Conservation (phyloP, 1,140 invertebrate genomes). For the Mycetomoellerius zeteki region DNA sequence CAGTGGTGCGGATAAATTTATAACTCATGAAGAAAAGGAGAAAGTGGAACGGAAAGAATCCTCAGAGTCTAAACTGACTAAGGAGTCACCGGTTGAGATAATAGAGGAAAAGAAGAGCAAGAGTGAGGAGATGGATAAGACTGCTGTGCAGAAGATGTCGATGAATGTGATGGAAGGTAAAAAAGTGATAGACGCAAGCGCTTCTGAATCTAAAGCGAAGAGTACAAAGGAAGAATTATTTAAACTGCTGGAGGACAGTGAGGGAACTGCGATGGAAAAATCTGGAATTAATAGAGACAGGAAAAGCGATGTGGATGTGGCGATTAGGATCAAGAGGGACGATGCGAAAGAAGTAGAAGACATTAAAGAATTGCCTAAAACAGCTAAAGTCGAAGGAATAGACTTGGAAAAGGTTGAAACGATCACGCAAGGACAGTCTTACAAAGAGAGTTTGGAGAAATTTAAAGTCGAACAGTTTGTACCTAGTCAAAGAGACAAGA, state of each 20-base stretch:
- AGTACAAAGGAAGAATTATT: conserved; percentile 73
- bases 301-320: conserved; percentile 77
- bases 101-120: conserved; percentile 77
- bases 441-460: conserved; percentile 70
- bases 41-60: conserved; percentile 78
- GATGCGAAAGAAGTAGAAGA: conserved; percentile 61
- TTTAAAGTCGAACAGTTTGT: conserved; percentile 48
- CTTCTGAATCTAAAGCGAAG: conserved; percentile 69
- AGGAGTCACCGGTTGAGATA: conserved; percentile 78
- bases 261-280: conserved; percentile 75
- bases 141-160: conserved; percentile 73
- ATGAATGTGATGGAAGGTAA: conserved; percentile 78
- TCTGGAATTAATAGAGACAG: conserved; percentile 72
- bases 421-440: conserved; percentile 73
- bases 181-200: conserved; percentile 79
- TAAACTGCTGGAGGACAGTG: conserved; percentile 76
- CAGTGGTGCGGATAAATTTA: conserved; percentile 76
- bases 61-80: conserved; percentile 76
- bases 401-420: conserved; percentile 71
- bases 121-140: conserved; percentile 77
- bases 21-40: conserved; percentile 81
- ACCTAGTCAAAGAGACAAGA: conserved; percentile 41
- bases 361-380: neutral
- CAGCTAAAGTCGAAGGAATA: neutral
- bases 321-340: conserved; percentile 79